These are phyloP conservation scores for Dicyrtoma fusca DNA, from an alignment of 2,888 invertebrate species.

Conservation along the genomic window DNA sequence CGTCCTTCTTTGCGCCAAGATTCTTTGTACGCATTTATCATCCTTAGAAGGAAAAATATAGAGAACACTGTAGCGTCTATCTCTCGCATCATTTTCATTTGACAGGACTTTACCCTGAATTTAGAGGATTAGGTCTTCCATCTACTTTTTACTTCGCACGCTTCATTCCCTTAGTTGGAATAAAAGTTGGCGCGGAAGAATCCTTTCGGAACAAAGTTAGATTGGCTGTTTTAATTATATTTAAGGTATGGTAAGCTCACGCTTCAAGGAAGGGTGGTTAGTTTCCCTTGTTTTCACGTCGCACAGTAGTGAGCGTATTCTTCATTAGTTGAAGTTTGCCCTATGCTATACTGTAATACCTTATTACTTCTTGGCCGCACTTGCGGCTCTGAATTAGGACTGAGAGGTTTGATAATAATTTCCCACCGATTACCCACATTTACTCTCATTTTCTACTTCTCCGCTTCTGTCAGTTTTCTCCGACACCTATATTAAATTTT, in stretches of 20 bases:
- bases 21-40: no score
- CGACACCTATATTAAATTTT: background rate
- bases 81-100: no score
- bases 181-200: background rate
- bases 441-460: constrained; percentile 8
- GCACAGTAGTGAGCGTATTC: background rate
- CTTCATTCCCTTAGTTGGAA: constrained; percentile 7
- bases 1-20: background rate
- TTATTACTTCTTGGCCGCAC: background rate
- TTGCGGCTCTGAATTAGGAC: constrained; percentile 16
- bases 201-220: background rate
- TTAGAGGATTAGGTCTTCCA: background rate
- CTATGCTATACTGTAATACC: no score
- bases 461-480: constrained; percentile 1
- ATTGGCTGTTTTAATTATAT: background rate
- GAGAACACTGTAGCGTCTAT: no score
- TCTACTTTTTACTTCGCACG: background rate
- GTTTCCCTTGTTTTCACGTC: no score
- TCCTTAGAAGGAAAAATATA: no score
- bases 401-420: constrained; percentile 31
- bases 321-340: background rate
- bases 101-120: no score
- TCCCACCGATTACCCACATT: constrained; percentile 32
- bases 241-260: background rate
- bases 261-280: no score